A percentile compares a stretch with the other conserved stretches of the same genome.
Evolutionary conservation across 2,113 vertebrate genomes (phyloP).

Genomic region (Ploceus nigricollis): DNA sequence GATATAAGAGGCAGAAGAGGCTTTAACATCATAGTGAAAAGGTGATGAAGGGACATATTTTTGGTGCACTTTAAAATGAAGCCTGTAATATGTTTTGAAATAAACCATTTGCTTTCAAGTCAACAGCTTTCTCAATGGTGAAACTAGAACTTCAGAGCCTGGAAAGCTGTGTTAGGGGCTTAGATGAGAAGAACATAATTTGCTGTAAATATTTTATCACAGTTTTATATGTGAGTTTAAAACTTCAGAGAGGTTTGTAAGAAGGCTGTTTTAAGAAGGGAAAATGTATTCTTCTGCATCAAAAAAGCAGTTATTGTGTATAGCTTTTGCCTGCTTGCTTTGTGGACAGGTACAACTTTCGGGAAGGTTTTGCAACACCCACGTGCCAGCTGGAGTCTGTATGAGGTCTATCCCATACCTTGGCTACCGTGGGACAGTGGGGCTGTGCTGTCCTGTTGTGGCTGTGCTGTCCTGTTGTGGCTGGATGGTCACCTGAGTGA

Average conservation of each 20-base stretch:
- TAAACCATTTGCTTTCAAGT: neutral
- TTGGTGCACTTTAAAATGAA: neutral
- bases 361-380: neutral
- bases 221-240: neutral
- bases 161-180: neutral
- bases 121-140: neutral
- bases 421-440: neutral
- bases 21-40: neutral
- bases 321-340: neutral
- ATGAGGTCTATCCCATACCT: neutral
- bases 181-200: neutral
- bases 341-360: neutral
- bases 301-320: neutral
- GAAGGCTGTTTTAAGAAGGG: neutral
- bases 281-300: neutral
- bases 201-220: neutral
- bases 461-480: neutral
- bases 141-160: neutral
- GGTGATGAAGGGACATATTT: neutral
- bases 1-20: neutral
- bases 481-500: neutral
- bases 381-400: neutral
- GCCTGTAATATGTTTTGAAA: neutral
- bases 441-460: neutral
- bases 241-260: neutral